These are phyloP conservation scores for Lepidocyrtinus sp. DNA, from an alignment of 2,888 invertebrate species.

Conservation along the genomic window DNA sequence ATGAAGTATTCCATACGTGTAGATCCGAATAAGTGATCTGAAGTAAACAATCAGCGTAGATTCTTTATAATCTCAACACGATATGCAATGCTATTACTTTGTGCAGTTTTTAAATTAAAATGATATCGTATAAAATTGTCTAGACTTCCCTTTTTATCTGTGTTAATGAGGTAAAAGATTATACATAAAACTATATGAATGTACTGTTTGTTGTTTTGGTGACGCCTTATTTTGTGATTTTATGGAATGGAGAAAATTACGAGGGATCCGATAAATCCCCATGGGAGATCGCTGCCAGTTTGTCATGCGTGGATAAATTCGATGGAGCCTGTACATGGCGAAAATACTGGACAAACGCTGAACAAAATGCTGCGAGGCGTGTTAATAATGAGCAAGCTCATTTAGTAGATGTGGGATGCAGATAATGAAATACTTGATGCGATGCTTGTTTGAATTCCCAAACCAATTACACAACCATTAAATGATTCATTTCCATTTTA, in stretches of 20 bases:
- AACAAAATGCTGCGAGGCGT: conserved; percentile 7
- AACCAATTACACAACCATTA: not conserved
- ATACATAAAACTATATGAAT: too few relatives aligned
- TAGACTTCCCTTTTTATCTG: too few relatives aligned
- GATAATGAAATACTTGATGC: conserved; percentile 11
- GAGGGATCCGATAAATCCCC: not conserved
- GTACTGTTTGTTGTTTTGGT: not conserved
- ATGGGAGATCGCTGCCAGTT: not conserved
- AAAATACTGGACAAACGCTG: too few relatives aligned
- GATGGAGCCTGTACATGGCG: too few relatives aligned
- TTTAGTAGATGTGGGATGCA: conserved; percentile 1
- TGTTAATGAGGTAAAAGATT: too few relatives aligned
- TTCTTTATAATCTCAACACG: too few relatives aligned
- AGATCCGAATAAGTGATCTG: too few relatives aligned
- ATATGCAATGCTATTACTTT: too few relatives aligned
- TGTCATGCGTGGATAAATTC: conserved; percentile 1
- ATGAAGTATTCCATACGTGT: not conserved
- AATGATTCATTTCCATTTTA: not conserved
- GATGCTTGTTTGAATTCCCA: not conserved
- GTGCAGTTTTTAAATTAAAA: conserved; percentile 4
- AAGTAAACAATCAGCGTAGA: too few relatives aligned
- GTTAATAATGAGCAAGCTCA: not conserved
- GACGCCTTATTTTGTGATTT: conserved; percentile 4
- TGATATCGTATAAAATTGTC: not conserved
- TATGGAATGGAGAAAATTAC: not conserved